Conservation (phyloP, 1,140 invertebrate genomes). For the Drosophila chauvacae region DNA sequence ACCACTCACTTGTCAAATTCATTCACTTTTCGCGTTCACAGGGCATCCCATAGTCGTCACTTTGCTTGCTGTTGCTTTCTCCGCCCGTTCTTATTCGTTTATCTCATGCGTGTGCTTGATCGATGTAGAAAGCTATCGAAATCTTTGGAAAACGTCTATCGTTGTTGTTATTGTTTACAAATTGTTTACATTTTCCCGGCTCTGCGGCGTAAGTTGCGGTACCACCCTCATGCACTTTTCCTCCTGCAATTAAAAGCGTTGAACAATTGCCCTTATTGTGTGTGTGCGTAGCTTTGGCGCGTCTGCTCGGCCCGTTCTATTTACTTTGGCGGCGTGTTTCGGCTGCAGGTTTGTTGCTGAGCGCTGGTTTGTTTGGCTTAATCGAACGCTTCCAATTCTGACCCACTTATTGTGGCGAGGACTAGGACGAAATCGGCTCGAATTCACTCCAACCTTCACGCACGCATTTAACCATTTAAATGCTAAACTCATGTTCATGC, state of each 20-base stretch:
- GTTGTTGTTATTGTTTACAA: conserved; percentile 18
- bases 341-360: conserved; percentile 18
- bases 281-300: conserved; percentile 9
- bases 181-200: conserved; percentile 39
- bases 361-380: conserved; percentile 41
- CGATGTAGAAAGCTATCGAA: conserved; percentile 32
- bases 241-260: conserved; percentile 26
- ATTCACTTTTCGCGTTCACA: conserved; percentile 5
- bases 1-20: conserved; percentile 51
- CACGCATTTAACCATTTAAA: conserved; percentile 73
- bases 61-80: conserved; percentile 9
- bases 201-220: conserved; percentile 9
- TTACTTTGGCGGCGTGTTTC: conserved; percentile 32
- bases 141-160: conserved; percentile 25
- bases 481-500: conserved; percentile 61
- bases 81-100: conserved; percentile 34
- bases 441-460: conserved; percentile 71
- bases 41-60: conserved; percentile 43
- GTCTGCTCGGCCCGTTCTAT: conserved; percentile 11
- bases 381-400: conserved; percentile 58
- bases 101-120: conserved; percentile 34
- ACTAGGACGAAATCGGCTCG: conserved; percentile 64
- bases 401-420: conserved; percentile 63
- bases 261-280: conserved; percentile 34
- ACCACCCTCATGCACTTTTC: conserved; percentile 38